Percentiles rank a stretch among this genome's conserved stretches.
phyloP scores from a whole-genome alignment of 2,888 invertebrate genomes.

The Idaea straminata region DNA sequence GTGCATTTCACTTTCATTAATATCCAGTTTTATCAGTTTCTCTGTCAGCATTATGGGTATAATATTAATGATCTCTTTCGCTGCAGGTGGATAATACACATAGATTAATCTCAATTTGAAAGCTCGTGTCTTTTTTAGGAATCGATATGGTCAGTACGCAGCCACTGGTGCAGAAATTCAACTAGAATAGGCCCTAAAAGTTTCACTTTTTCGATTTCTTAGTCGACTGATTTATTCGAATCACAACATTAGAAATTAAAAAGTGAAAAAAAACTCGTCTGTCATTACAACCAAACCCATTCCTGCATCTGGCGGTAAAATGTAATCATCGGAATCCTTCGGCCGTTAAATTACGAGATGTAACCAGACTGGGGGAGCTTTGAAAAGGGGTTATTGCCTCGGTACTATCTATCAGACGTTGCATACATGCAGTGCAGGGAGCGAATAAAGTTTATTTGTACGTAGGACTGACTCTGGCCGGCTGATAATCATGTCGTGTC shows the following conservation, averaged over 20 bases:
- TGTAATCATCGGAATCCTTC: slow-evolving; percentile 65
- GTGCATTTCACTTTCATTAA: slow-evolving; percentile 40
- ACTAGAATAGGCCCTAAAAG: slow-evolving; percentile 18
- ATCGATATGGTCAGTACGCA: slow-evolving; percentile 4
- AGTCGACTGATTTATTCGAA: slow-evolving; percentile 20
- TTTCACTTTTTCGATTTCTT: slow-evolving; percentile 32
- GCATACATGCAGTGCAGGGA: slow-evolving; percentile 65
- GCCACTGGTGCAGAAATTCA: slow-evolving; percentile 21
- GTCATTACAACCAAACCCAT: slow-evolving; percentile 25
- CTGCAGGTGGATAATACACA: neutral
- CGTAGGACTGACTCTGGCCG: slow-evolving; percentile 57
- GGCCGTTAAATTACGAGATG: slow-evolving; percentile 74
- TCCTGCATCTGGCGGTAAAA: slow-evolving; percentile 45
- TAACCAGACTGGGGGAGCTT: slow-evolving; percentile 66
- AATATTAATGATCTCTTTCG: neutral
- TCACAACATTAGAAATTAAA: slow-evolving; percentile 31
- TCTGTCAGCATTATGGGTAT: slow-evolving; percentile 20
- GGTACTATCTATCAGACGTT: slow-evolving; percentile 61
- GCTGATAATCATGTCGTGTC: slow-evolving; percentile 69
- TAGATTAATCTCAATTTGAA: slow-evolving; percentile 6
- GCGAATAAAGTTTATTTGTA: slow-evolving; percentile 79
- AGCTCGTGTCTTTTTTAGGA: neutral
- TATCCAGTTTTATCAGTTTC: slow-evolving; percentile 40
- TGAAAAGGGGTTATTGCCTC: slow-evolving; percentile 77
- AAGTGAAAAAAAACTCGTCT: slow-evolving; percentile 22